Conservation (phyloP, 2,113 vertebrate genomes). For the Lipophrys pholis region DNA sequence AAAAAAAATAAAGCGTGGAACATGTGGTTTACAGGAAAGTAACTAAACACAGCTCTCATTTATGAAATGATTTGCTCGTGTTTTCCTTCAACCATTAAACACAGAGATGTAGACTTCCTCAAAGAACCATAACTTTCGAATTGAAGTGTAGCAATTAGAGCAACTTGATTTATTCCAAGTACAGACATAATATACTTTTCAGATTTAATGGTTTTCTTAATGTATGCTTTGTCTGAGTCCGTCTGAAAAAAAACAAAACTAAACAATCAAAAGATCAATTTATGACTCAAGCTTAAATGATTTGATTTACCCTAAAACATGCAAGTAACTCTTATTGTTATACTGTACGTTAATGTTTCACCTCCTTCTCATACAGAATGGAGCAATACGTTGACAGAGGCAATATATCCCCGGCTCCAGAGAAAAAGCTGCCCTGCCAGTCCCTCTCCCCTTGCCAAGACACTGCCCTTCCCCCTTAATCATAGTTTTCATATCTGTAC, state of each 20-base stretch:
- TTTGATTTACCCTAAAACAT: neutral
- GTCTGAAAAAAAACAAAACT: no score
- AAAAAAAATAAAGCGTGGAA: conserved; percentile 5
- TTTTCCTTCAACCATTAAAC: neutral
- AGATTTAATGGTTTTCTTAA: neutral
- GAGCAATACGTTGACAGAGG: conserved; percentile 68
- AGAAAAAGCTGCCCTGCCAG: conserved; percentile 88
- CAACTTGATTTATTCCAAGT: neutral
- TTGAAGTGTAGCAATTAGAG: neutral
- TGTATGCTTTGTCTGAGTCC: conserved; percentile 5
- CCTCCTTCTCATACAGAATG: conserved; percentile 1
- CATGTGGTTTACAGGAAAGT: conserved; percentile 20
- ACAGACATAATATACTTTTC: conserved; percentile 4
- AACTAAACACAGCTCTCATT: conserved; percentile 19
- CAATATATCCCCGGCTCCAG: conserved; percentile 90
- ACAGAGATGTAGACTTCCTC: conserved; percentile 1
- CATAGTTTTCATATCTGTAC: conserved; percentile 98
- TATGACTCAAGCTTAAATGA: neutral
- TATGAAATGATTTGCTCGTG: conserved; percentile 6
- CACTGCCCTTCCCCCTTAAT: conserved; percentile 89
- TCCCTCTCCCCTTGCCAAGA: conserved; percentile 83
- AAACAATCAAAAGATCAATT: neutral
- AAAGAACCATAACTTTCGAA: neutral
- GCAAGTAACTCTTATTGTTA: conserved; percentile 2
- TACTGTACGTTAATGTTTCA: conserved; percentile 25